These are phyloP conservation scores for Sminthurinus aureus DNA, from an alignment of 2,888 invertebrate species.

Conservation along the genomic window DNA sequence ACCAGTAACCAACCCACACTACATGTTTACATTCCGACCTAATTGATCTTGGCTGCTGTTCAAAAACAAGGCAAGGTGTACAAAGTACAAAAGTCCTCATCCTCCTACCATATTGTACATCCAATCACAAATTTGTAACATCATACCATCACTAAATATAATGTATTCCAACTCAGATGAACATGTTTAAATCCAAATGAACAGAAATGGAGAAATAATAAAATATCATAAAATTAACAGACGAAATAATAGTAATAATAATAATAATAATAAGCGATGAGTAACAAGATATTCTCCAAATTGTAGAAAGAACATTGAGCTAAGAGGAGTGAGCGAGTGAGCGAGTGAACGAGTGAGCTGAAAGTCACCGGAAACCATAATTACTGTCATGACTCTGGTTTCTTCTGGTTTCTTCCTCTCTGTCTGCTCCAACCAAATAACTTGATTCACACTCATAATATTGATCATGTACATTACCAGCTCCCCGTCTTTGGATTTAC, in stretches of 20 bases:
- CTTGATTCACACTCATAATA: not conserved
- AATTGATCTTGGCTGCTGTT: not conserved
- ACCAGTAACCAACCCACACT: not conserved
- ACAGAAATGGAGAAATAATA: too few species aligned
- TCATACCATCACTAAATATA: too few species aligned
- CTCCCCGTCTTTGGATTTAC: conserved; percentile 5
- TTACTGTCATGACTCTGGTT: conserved; percentile 39
- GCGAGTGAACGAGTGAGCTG: too few species aligned
- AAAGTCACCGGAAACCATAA: conserved; percentile 43
- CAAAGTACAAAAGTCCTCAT: not conserved
- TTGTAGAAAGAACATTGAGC: not conserved
- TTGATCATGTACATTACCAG: not conserved
- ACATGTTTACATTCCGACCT: not conserved
- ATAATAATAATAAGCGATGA: not conserved
- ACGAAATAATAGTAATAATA: too few species aligned
- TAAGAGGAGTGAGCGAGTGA: too few species aligned
- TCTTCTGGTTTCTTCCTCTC: conserved; percentile 40
- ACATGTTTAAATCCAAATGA: too few species aligned
- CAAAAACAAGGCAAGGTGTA: too few species aligned
- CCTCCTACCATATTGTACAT: too few species aligned
- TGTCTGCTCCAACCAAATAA: not conserved
- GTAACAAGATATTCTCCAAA: too few species aligned
- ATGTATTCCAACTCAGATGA: too few species aligned
- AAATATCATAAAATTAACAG: too few species aligned
- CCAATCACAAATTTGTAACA: too few species aligned